Evolutionary conservation across 2,113 vertebrate genomes (phyloP).

Genomic region (Solenodon paradoxus): DNA sequence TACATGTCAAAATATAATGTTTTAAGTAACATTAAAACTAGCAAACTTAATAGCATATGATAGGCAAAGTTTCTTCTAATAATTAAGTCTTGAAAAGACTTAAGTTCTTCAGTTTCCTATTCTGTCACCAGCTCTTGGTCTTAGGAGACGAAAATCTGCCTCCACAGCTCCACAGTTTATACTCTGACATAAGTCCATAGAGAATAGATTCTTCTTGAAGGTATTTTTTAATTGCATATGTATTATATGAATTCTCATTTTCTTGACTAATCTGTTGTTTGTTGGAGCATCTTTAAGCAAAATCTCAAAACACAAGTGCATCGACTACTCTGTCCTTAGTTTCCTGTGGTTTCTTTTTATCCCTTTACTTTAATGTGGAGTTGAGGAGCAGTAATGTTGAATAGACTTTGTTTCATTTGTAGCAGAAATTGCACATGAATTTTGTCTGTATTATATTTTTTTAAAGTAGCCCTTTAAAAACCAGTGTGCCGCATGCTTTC

Average conservation of each 20-base stretch:
- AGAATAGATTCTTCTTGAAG: neutral
- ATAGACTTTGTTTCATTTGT: neutral
- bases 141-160: neutral
- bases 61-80: neutral
- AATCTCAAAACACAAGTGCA: neutral
- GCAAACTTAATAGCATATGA: neutral
- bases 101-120: neutral
- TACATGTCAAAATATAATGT: neutral
- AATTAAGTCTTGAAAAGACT: neutral
- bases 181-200: neutral
- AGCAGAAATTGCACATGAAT: constrained; percentile 61
- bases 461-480: constrained; percentile 61
- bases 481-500: constrained; percentile 79
- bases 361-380: neutral
- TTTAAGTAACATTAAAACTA: constrained; percentile 30
- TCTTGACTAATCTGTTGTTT: neutral
- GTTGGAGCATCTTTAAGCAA: neutral
- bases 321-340: neutral
- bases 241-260: neutral
- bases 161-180: neutral
- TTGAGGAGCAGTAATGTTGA: neutral
- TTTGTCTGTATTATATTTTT: constrained; percentile 65
- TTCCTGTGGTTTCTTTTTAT: constrained; percentile 9
- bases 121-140: neutral
- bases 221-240: neutral